These are phyloP conservation scores for Crocuta crocuta DNA, from an alignment of 2,113 vertebrate species.

Conservation along the genomic window DNA sequence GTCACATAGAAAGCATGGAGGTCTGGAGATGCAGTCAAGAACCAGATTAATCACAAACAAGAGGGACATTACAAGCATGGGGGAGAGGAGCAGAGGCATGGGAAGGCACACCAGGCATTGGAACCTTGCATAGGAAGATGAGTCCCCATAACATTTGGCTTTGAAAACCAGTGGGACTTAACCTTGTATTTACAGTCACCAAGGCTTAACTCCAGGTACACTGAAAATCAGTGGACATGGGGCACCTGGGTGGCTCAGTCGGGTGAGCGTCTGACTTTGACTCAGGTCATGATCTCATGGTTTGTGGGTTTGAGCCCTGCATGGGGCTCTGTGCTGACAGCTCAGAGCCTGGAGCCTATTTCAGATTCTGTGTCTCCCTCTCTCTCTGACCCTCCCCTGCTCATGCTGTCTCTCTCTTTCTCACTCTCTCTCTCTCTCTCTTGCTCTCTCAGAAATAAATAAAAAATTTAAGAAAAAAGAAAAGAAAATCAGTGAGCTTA, in stretches of 20 bases:
- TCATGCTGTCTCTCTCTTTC: too few relatives aligned
- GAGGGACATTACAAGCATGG: background rate
- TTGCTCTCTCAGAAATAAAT: too few relatives aligned
- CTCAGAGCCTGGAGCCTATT: too few relatives aligned
- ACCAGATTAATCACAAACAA: background rate
- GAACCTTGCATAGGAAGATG: background rate
- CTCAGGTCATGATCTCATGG: too few relatives aligned
- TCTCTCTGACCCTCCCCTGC: too few relatives aligned
- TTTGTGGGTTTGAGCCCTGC: too few relatives aligned
- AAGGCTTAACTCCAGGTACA: background rate
- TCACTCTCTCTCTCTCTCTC: too few relatives aligned
- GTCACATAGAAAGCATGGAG: background rate
- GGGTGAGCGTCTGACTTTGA: too few relatives aligned
- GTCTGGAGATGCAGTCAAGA: background rate
- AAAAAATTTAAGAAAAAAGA: too few relatives aligned
- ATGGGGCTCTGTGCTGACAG: too few relatives aligned
- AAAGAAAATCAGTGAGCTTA: background rate
- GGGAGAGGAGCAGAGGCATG: background rate
- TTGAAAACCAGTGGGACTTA: background rate
- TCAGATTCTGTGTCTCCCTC: too few relatives aligned
- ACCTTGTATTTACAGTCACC: background rate
- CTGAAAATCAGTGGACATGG: background rate
- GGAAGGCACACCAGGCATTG: background rate
- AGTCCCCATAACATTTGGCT: background rate
- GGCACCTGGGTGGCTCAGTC: too few relatives aligned